These are phyloP conservation scores for Argyra leucocephala DNA, from an alignment of 2,888 invertebrate genomes.

Conservation along the genomic window DNA sequence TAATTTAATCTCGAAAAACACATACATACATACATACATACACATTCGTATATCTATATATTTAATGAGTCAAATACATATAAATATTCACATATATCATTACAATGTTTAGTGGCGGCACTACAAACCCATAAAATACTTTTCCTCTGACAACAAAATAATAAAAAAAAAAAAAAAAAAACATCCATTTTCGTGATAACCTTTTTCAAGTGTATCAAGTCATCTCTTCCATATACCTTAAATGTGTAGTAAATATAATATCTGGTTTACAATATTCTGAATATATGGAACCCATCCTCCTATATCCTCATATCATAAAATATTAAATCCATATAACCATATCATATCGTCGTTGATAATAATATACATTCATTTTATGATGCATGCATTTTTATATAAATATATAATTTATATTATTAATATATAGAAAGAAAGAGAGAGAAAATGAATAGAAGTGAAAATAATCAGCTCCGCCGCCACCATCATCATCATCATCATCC, in stretches of 20 bases:
- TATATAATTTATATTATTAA: too few species aligned
- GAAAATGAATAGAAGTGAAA: too few species aligned
- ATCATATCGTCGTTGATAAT: background rate
- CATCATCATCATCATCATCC: too few species aligned
- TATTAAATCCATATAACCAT: background rate
- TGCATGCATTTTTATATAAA: too few species aligned
- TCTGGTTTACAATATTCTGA: too few species aligned
- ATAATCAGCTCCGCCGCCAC: too few species aligned
- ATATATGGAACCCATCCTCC: background rate
- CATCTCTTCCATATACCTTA: too few species aligned
- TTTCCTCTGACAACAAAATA: background rate
- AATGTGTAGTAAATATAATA: too few species aligned
- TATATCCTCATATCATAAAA: background rate
- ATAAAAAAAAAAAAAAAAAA: background rate
- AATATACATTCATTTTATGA: too few species aligned
- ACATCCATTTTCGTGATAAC: background rate
- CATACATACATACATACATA: background rate
- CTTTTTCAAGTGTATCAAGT: background rate
- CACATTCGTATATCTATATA: background rate
- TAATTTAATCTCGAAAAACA: conserved; percentile 1
- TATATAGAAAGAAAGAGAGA: too few species aligned
- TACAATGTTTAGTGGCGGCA: background rate
- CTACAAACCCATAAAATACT: background rate
- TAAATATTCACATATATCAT: background rate
- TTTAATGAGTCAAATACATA: background rate